These are phyloP conservation scores for Allacma fusca DNA, from an alignment of 2,888 invertebrate genomes.

Conservation along the genomic window DNA sequence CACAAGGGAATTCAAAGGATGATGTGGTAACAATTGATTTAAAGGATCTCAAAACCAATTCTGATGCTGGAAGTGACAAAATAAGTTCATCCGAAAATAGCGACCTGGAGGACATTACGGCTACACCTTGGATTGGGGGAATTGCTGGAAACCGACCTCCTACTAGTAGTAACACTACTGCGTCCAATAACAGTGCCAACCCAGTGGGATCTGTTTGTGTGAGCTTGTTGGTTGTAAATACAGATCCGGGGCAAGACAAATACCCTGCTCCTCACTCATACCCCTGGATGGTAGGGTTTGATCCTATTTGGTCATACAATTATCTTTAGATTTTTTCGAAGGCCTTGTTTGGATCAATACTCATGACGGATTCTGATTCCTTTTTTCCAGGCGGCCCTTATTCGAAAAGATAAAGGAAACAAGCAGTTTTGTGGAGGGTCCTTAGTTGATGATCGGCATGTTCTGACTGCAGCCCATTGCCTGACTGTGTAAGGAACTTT, in stretches of 20 bases:
- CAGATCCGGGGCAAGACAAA: neutral
- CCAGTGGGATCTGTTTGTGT: too few relatives aligned
- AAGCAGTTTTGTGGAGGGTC: constrained; percentile 20
- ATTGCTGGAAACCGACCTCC: too few relatives aligned
- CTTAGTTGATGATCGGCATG: neutral
- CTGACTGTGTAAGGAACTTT: neutral
- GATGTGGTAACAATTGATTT: neutral
- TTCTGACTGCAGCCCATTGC: constrained; percentile 31
- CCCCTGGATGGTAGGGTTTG: neutral
- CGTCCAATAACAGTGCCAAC: too few relatives aligned
- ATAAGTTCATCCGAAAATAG: too few relatives aligned
- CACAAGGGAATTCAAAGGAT: neutral
- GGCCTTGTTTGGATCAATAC: too few relatives aligned
- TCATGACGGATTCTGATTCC: too few relatives aligned
- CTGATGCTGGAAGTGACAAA: too few relatives aligned
- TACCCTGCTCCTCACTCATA: neutral
- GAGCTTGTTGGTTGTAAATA: neutral
- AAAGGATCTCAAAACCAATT: neutral
- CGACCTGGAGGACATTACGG: too few relatives aligned
- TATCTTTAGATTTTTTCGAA: too few relatives aligned
- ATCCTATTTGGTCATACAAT: too few relatives aligned
- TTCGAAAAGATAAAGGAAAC: neutral
- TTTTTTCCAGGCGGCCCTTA: neutral
- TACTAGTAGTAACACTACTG: too few relatives aligned
- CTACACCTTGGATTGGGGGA: too few relatives aligned